phyloP scores from a whole-genome alignment of 1,140 invertebrate genomes.

The Hirudo medicinalis region DNA sequence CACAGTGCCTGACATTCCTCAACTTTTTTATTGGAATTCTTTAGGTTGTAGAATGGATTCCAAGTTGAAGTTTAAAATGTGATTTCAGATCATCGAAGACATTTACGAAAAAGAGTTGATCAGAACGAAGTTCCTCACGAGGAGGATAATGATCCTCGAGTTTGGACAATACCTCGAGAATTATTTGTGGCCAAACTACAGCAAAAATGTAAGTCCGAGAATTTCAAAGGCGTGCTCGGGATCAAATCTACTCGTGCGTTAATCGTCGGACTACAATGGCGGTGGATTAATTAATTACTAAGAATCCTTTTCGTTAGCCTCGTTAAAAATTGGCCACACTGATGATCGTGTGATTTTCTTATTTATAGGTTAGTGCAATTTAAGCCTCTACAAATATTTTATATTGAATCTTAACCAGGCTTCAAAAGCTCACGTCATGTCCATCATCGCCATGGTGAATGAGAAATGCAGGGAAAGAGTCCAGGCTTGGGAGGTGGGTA shows the following conservation, averaged over 20 bases:
- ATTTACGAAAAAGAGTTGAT: constrained; percentile 40
- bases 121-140: constrained; percentile 44
- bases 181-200: constrained; percentile 91
- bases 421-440: constrained; percentile 66
- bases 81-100: constrained; percentile 37
- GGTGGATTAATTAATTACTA: not conserved
- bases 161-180: constrained; percentile 91
- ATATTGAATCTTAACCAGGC: constrained; percentile 26
- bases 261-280: not conserved
- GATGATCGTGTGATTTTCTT: no score
- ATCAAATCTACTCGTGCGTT: no score
- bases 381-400: constrained; percentile 40
- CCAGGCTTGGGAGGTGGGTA: constrained; percentile 73
- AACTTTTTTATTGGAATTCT: no score
- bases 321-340: not conserved
- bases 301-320: not conserved
- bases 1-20: not conserved
- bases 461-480: constrained; percentile 94
- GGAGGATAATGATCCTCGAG: constrained; percentile 84
- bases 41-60: not conserved
- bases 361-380: not conserved
- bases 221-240: no score
- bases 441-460: constrained; percentile 91
- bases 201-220: constrained; percentile 27
- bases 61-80: constrained; percentile 4